Conservation (phyloP, 2,888 invertebrate genomes). For the Pseudococcus jackbeardsleyi region DNA sequence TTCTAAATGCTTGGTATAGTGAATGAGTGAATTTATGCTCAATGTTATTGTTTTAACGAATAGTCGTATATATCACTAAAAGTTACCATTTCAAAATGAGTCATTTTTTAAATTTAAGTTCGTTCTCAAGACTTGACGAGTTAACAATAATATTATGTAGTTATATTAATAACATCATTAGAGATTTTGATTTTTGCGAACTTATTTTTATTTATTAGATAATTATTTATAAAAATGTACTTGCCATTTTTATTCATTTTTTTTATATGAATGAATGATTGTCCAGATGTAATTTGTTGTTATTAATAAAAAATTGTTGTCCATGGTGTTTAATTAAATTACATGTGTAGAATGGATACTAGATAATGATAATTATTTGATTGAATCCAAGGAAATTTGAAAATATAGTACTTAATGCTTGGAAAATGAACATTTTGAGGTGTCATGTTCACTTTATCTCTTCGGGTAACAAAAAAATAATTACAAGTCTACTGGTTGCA, state of each 20-base stretch:
- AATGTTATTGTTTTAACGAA: neutral
- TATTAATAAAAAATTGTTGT: neutral
- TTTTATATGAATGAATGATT: neutral
- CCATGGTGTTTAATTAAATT: too few species aligned
- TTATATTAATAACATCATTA: neutral
- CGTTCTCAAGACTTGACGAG: neutral
- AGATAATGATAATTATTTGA: too few species aligned
- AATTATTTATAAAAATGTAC: neutral
- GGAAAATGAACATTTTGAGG: too few species aligned
- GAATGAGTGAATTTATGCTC: neutral
- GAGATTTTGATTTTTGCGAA: neutral
- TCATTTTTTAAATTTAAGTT: slow-evolving; percentile 8
- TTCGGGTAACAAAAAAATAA: too few species aligned
- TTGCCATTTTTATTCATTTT: slow-evolving; percentile 5
- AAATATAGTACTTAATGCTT: too few species aligned
- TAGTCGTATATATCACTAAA: slow-evolving; percentile 30
- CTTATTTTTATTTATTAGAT: neutral
- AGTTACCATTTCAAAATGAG: slow-evolving; percentile 16
- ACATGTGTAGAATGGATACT: too few species aligned
- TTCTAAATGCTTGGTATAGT: neutral
- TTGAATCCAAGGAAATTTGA: too few species aligned
- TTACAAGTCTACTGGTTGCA: too few species aligned
- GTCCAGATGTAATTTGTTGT: neutral
- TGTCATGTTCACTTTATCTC: too few species aligned
- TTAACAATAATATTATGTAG: slow-evolving; percentile 21